Base-by-base conservation (phyloP, 2,797 vertebrate genomes). In the Hybognathus amarus region DNA sequence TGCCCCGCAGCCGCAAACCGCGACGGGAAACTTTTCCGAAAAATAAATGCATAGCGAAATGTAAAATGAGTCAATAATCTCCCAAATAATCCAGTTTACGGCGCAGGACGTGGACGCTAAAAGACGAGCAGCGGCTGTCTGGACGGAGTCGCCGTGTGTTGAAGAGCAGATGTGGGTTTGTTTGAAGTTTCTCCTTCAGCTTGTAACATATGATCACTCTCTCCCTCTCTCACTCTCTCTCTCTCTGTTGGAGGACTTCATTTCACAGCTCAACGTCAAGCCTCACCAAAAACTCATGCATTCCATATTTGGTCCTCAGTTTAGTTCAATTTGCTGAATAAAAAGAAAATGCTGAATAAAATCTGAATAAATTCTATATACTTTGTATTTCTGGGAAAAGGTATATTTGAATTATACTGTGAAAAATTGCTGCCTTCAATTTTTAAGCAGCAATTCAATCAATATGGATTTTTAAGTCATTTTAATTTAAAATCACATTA, bases 81-180 rank as follows among this genome's bases (percentile, higher is more conserved):
- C 20, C 67, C 22, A 42, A 36, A 79, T 79, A 67, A 85, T 80
- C 85, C 80, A 45, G 17, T 61, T 52, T 13, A 50, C 59, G 5
- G n/a, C 45, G 36, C 68, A 40, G 27, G 52, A 15, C 20, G 33
- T 52, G 27, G 66, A 15, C 20, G 33, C 42, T 27, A 22, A 33
- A 17, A 42, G 15, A 20, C 56, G 47, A 75, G 33, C 54, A 61
- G 89, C 89, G 88, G 82, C 88, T 87, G 91, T 89, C 38, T 91
- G 83, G n/a, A n/a, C n/a, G n/a, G 89, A 89, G 90, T 87, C 22
- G 47, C 30, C 13, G 40, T 77, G 67, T 59, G 63, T 77, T 76
- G 42, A 18, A 68, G n/a, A 24, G 50, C 93, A 92, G 89, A 92
- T 88, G 93, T 90, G 91, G 84, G 76, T 76, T 87, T 84, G 90